Evolutionary conservation across 2,797 vertebrate species (phyloP), one percentile per base, ranked within the genome.

Genomic region (Muraenolepis orangiensis): DNA sequence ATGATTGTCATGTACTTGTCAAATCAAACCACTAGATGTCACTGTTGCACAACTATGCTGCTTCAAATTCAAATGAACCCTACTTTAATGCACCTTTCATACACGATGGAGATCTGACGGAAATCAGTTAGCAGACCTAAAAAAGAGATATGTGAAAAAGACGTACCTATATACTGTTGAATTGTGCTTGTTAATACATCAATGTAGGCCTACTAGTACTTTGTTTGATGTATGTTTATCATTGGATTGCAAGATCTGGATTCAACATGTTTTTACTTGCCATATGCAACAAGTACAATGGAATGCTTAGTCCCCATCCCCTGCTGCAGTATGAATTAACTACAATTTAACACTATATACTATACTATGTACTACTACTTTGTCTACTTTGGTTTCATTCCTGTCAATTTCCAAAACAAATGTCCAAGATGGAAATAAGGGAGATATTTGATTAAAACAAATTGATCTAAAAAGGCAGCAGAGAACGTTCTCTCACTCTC

Each of bases 1-100:
- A 18, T 16, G 77, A n/a, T 0, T 10, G 3, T 18, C 1, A 10
- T 91, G 88, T 80, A 85, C 51, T 79, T 42, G 72, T 77, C 20
- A 64, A 67, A 64, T 6, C 1, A 57, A 46, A 85, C 87, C 91
- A 87, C 87, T 88, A 91, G 90, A 87, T 88, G 90, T 87, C 90
- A 68, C 20, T 71, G 46, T 88, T 86, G 84, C 61, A 79, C 14
- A 73, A 81, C 71, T 51, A 78, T 34, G 23, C 29, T 74, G 28
- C 20, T 30, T 3, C 32, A 2, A 13, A 40, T 78, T 23, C 30
- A 12, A 71, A 30, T 30, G 26, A 36, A 64, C 34, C 4, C n/a
- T n/a, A 67, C 14, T 28, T 66, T 61, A 18, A 12, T 51, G 3
- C 4, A 66, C 64, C 28, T 66, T 67, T 31, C 66, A 67, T 31